Evolutionary conservation across 2,797 vertebrate species (phyloP).

Genomic region (Eptatretus atami): DNA sequence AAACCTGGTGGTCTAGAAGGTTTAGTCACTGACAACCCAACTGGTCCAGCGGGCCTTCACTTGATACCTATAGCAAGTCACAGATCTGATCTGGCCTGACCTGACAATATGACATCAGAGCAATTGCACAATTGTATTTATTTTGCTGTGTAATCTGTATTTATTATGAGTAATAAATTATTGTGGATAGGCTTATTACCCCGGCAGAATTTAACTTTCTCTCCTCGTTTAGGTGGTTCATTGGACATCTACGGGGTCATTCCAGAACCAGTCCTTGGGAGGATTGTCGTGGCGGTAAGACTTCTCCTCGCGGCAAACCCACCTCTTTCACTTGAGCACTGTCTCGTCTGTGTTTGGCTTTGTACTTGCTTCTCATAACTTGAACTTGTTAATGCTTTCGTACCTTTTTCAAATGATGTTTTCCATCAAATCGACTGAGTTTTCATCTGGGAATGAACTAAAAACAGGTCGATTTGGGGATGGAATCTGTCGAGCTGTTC

Average conservation of each 20-base stretch:
- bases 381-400: not conserved
- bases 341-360: not conserved
- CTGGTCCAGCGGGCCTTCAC: too few species aligned
- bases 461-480: too few species aligned
- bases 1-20: too few species aligned
- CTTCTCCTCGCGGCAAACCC: slow-evolving; percentile 13
- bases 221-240: slow-evolving; percentile 34
- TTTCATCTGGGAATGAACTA: too few species aligned
- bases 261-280: slow-evolving; percentile 62
- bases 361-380: not conserved
- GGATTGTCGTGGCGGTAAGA: slow-evolving; percentile 81
- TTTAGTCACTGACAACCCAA: too few species aligned
- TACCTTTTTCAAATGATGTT: not conserved
- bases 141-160: not conserved
- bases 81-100: too few species aligned
- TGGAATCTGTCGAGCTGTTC: too few species aligned
- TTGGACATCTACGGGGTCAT: slow-evolving; percentile 78
- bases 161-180: slow-evolving; percentile 1
- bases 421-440: too few species aligned
- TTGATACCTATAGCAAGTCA: too few species aligned
- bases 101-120: too few species aligned
- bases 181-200: not conserved
- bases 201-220: not conserved
- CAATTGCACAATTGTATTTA: too few species aligned
- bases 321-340: not conserved